Conservation (phyloP, 1,140 invertebrate genomes). For the Paralvinella palmiformis region DNA sequence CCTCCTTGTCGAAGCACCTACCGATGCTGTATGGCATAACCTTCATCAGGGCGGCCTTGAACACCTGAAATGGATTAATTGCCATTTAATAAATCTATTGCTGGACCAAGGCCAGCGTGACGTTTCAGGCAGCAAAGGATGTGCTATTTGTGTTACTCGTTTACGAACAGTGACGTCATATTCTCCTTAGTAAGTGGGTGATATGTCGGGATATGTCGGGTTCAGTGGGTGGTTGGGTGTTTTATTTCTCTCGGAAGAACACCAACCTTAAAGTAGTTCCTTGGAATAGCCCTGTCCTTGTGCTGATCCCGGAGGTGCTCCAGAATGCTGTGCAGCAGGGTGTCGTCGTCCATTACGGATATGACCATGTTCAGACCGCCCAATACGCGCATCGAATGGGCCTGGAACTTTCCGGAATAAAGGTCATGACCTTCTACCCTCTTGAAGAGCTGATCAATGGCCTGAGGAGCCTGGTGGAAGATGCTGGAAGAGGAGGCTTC, state of each 20-base stretch:
- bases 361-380: conserved; percentile 8
- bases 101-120: no score
- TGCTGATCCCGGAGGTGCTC: not conserved
- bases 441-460: not conserved
- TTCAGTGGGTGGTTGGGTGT: no score
- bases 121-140: no score
- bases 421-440: not conserved
- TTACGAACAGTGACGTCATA: no score
- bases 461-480: not conserved
- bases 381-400: not conserved
- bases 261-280: conserved; percentile 5
- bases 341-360: not conserved
- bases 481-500: not conserved
- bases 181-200: no score
- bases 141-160: no score
- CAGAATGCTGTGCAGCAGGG: not conserved
- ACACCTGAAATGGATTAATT: conserved; percentile 3
- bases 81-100: no score
- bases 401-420: not conserved
- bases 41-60: not conserved
- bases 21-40: conserved; percentile 3
- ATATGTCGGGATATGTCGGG: no score
- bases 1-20: conserved; percentile 2
- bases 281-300: not conserved
- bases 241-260: no score